Percentiles rank a stretch among this genome's conserved stretches.
These are phyloP conservation scores for Sinelater perroti DNA, from an alignment of 2,888 invertebrate genomes.

Conservation along the genomic window DNA sequence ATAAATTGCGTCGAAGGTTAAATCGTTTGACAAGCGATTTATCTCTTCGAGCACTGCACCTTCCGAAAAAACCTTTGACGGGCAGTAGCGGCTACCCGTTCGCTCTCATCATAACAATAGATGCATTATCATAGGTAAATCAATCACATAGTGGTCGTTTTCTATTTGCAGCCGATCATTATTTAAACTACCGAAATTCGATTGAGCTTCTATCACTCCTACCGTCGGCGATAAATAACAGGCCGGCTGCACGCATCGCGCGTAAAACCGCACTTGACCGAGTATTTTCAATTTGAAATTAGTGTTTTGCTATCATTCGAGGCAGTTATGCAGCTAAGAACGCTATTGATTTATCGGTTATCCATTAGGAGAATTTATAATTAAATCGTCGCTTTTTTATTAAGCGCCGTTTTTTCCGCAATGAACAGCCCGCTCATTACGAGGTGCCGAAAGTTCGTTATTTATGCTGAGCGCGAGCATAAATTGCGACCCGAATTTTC, in stretches of 20 bases:
- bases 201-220: constrained; percentile 13
- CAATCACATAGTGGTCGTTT: constrained; percentile 12
- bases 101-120: constrained; percentile 41
- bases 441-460: constrained; percentile 18
- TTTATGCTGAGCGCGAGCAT: constrained; percentile 18
- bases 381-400: constrained; percentile 26
- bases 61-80: too few species aligned
- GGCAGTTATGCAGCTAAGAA: constrained; percentile 13
- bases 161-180: constrained; percentile 11
- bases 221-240: constrained; percentile 13
- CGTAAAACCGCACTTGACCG: constrained; percentile 13
- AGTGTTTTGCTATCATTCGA: constrained; percentile 21
- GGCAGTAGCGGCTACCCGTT: constrained; percentile 24
- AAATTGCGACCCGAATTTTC: constrained; percentile 5
- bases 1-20: constrained; percentile 40
- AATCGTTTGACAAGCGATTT: constrained; percentile 43
- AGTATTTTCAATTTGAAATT: constrained; percentile 22
- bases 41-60: too few species aligned
- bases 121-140: constrained; percentile 34
- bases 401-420: constrained; percentile 6
- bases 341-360: constrained; percentile 30
- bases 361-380: constrained; percentile 32
- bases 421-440: constrained; percentile 23
- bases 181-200: constrained; percentile 15
- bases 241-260: not conserved